A percentile compares a stretch with the other conserved stretches of the same genome.
These are phyloP conservation scores for Centropus unirufus DNA, from an alignment of 2,113 vertebrate species.

Conservation along the genomic window DNA sequence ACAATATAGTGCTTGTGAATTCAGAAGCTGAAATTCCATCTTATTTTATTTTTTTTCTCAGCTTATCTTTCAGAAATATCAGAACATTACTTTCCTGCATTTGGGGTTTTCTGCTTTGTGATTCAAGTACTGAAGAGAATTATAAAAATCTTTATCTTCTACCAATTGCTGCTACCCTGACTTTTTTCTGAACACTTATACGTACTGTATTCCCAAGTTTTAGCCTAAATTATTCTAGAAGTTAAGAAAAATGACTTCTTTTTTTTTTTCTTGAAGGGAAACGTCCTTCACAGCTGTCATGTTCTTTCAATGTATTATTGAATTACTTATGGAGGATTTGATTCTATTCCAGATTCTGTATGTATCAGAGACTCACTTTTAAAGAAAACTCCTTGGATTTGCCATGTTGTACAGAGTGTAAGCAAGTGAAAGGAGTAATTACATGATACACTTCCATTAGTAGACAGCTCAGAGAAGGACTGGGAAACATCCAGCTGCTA, in stretches of 20 bases:
- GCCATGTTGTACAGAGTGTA: neutral
- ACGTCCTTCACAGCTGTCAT: neutral
- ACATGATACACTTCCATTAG: neutral
- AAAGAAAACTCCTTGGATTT: neutral
- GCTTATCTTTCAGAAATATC: neutral
- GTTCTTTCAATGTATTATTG: neutral
- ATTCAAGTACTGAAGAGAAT: neutral
- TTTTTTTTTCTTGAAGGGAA: neutral
- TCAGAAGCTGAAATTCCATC: neutral
- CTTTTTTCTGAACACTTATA: neutral
- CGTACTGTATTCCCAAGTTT: neutral
- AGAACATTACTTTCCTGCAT: neutral
- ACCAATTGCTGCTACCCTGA: neutral
- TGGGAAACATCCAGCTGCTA: slow-evolving; percentile 36
- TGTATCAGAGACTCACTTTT: neutral
- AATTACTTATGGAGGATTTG: neutral
- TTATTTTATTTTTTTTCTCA: neutral
- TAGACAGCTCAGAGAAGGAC: neutral
- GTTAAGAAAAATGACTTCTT: neutral
- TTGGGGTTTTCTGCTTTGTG: neutral
- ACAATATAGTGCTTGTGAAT: neutral
- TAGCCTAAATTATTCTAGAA: neutral
- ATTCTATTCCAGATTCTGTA: neutral
- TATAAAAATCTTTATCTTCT: neutral
- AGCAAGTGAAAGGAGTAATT: neutral